Percentiles rank a stretch among this genome's conserved stretches.
Conservation (phyloP, 2,888 invertebrate genomes). For the Allolobophora icterica region DNA sequence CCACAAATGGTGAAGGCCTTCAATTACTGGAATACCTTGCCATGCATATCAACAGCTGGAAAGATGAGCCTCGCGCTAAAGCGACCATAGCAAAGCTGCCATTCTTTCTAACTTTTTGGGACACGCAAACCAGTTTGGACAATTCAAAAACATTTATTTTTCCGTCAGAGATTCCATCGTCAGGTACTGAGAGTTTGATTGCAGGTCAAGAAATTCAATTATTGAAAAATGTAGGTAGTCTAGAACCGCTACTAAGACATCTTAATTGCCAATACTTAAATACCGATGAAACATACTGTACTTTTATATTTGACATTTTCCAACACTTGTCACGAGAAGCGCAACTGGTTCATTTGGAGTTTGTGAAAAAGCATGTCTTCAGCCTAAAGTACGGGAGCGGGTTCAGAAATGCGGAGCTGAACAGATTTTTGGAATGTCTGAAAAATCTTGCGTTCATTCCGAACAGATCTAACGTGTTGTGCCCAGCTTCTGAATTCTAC, state of each 20-base stretch:
- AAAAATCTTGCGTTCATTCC: constrained; percentile 44
- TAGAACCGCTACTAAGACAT: constrained; percentile 43
- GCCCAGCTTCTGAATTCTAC: constrained; percentile 44
- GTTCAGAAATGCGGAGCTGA: constrained; percentile 38
- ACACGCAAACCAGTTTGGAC: constrained; percentile 42
- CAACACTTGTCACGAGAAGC: constrained; percentile 42
- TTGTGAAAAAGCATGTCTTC: constrained; percentile 44
- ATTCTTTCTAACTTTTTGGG: constrained; percentile 46
- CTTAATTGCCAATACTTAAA: constrained; percentile 45
- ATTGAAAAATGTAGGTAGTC: constrained; percentile 43
- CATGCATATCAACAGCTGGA: background rate
- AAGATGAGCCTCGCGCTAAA: background rate
- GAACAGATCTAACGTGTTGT: constrained; percentile 37
- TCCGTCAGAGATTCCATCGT: constrained; percentile 47
- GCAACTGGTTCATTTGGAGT: constrained; percentile 46
- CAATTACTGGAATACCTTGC: background rate
- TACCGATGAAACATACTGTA: constrained; percentile 43
- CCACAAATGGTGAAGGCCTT: background rate
- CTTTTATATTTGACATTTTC: constrained; percentile 49
- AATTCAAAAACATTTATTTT: constrained; percentile 44
- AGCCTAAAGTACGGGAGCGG: background rate
- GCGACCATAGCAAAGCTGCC: constrained; percentile 45
- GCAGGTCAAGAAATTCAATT: constrained; percentile 44
- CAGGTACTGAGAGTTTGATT: constrained; percentile 48
- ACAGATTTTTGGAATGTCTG: constrained; percentile 40